phyloP scores from a whole-genome alignment of 1,140 invertebrate genomes.

The Luehdorfia chinensis region DNA sequence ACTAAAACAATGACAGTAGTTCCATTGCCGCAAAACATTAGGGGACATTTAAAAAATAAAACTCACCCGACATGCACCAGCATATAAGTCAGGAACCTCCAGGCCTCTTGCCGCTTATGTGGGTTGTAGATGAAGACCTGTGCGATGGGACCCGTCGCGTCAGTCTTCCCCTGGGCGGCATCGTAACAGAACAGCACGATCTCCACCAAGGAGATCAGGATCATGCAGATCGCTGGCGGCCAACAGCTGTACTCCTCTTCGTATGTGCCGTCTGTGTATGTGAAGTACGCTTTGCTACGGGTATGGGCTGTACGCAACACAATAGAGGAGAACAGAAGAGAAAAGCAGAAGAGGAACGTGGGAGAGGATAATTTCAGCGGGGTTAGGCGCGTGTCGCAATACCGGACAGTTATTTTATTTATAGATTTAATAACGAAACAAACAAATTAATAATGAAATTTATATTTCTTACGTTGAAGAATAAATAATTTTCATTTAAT shows the following conservation, averaged over 20 bases:
- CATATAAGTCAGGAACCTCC: conserved; percentile 97
- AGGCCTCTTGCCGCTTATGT: conserved; percentile 89
- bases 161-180: conserved; percentile 70
- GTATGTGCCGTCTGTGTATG: conserved; percentile 85
- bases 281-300: conserved; percentile 58
- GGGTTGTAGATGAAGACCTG: conserved; percentile 94
- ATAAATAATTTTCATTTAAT: no score
- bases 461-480: no score
- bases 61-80: conserved; percentile 95
- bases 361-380: neutral
- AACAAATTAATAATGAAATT: neutral
- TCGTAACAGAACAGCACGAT: conserved; percentile 84
- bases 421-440: no score
- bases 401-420: no score
- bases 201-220: conserved; percentile 85
- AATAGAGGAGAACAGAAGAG: conserved; percentile 28
- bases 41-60: no score
- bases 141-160: conserved; percentile 85
- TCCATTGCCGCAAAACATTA: no score
- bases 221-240: conserved; percentile 92
- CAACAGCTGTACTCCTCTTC: conserved; percentile 91
- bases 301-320: conserved; percentile 37
- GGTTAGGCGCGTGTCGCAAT: no score
- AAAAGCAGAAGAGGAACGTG: conserved; percentile 23
- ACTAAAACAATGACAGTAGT: no score